Evolutionary conservation across 2,888 invertebrate species (phyloP), one percentile per base, ranked within the genome.

Genomic region (Mechanitis mazaeus): DNA sequence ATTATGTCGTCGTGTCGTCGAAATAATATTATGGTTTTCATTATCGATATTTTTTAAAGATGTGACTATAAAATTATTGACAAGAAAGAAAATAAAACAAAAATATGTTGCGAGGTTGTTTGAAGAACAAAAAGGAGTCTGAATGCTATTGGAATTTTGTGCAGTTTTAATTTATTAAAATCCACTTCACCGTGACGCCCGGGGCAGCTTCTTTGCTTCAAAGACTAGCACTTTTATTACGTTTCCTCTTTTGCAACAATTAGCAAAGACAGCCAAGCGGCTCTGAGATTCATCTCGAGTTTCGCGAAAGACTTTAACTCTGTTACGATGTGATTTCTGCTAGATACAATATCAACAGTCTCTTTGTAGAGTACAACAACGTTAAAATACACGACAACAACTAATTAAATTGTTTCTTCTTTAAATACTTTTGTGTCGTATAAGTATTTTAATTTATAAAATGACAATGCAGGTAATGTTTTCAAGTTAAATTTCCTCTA

Each of bases 91-190:
- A 5, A 9, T 50, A 31, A 72, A 73, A 80, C 80, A 73, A 71
- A 73, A 81, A 82, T 80, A 76, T 73, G 74, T 71, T 75, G 76
- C 75, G 75, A 68, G 76, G 70, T 70, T 73, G 72, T 63, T 70
- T 70, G 75, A 68, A 74, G 72, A 75, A 72, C 76, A 81, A 81
- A 77, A 75, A 74, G 79, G 84, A 84, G 85, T 80, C 80, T 31
- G 81, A 83, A 83, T 81, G 77, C 82, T 86, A 87, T 87, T 82
- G 84, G 76, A 84, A 86, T 85, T 87, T 84, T 78, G 85, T 81
- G 75, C 85, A 85, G 85, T 87, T 89, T 87, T 88, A 87, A 89
- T 89, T 88, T 88, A 88, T 89, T 88, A 87, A 89, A 88, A 89
- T 87, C 85, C 78, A 80, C 81, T 81, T 75, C 77, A 79, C 63